Conservation (phyloP, 2,888 invertebrate species). For the Morpho helenor region DNA sequence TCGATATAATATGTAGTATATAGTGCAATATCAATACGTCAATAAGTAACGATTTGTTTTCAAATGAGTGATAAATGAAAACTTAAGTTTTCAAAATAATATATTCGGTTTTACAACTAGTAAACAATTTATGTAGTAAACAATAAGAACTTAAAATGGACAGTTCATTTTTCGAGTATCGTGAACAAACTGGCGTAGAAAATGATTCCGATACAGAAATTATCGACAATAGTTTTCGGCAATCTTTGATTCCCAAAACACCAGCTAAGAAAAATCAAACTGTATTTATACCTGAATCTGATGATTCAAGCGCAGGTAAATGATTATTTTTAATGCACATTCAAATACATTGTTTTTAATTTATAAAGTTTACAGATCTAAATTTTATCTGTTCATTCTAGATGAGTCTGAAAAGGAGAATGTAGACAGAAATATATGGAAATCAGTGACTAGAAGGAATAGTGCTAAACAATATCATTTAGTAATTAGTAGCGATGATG, state of each 20-base stretch:
- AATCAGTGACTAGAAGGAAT: conserved; percentile 35
- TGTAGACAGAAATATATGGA: conserved; percentile 25
- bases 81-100: too few relatives aligned
- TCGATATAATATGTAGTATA: too few relatives aligned
- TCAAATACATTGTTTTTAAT: too few relatives aligned
- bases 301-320: conserved; percentile 55
- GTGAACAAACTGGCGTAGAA: conserved; percentile 44
- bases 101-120: neutral
- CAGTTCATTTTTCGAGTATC: conserved; percentile 65
- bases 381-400: conserved; percentile 28
- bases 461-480: conserved; percentile 36
- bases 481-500: conserved; percentile 57
- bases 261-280: conserved; percentile 47
- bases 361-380: neutral
- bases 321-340: too few relatives aligned
- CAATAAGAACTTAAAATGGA: conserved; percentile 43
- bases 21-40: too few relatives aligned
- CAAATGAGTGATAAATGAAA: neutral
- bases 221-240: conserved; percentile 56
- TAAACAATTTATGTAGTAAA: neutral
- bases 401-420: conserved; percentile 39
- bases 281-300: conserved; percentile 64
- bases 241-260: conserved; percentile 43
- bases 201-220: conserved; percentile 56
- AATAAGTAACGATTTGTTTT: neutral